Conservation (phyloP, 2,113 vertebrate genomes). For the Stigmatopora argus region DNA sequence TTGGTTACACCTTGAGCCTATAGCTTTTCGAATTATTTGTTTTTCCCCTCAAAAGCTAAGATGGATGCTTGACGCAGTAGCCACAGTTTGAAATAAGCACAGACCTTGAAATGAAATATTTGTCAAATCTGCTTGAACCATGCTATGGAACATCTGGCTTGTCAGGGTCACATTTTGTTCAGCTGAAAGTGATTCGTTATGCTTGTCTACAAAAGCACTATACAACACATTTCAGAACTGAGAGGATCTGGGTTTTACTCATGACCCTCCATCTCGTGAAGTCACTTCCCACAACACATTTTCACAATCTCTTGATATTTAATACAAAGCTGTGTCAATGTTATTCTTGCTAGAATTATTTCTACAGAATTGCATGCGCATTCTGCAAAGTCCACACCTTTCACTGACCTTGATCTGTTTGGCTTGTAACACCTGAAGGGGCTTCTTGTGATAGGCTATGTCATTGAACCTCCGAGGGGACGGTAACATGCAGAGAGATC, state of each 20-base stretch:
- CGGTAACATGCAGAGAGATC: neutral
- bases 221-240: neutral
- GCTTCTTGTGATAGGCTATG: slow-evolving; percentile 5
- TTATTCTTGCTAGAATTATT: neutral
- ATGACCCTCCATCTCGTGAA: neutral
- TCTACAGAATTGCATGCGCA: neutral
- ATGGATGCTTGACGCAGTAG: neutral
- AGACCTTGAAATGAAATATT: neutral
- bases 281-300: neutral
- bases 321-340: neutral
- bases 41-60: neutral
- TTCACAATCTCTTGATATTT: neutral
- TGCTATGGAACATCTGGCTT: neutral
- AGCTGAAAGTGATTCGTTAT: neutral
- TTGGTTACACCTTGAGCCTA: slow-evolving; percentile 3
- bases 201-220: neutral
- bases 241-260: neutral
- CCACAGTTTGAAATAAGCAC: neutral
- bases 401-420: slow-evolving; percentile 10
- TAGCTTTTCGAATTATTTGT: neutral
- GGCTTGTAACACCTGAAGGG: neutral
- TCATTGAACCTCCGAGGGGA: slow-evolving; percentile 8
- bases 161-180: neutral
- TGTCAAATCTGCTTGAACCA: neutral
- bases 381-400: neutral